Conservation (phyloP, 2,113 vertebrate species). For the Camelus bactrianus region DNA sequence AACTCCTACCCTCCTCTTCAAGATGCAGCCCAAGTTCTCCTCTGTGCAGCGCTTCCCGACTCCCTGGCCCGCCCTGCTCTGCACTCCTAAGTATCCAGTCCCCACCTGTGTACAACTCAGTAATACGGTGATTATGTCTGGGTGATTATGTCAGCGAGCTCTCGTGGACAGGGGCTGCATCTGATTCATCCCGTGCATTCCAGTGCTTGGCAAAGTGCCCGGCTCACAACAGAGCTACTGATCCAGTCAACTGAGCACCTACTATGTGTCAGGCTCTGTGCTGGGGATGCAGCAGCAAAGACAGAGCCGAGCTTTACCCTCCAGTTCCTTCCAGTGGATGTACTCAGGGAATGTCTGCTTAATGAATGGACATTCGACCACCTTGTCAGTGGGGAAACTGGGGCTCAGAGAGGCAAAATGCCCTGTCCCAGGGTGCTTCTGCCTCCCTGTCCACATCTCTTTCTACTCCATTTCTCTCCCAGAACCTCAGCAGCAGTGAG, state of each 20-base stretch:
- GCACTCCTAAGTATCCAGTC: background rate
- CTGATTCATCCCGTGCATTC: background rate
- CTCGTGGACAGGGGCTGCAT: rapidly evolving
- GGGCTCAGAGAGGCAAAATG: background rate
- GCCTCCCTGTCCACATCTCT: background rate
- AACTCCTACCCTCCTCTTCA: background rate
- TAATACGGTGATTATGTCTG: rapidly evolving
- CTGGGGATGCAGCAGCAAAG: rapidly evolving
- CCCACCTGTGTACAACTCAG: rapidly evolving
- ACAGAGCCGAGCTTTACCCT: background rate
- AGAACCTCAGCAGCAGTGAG: background rate
- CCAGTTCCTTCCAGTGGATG: background rate
- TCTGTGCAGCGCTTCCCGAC: rapidly evolving
- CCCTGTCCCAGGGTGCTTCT: background rate
- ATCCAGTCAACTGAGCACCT: background rate
- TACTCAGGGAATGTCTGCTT: background rate
- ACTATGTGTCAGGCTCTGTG: background rate
- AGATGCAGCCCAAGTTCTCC: background rate
- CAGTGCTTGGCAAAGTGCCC: background rate
- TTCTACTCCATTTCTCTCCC: background rate
- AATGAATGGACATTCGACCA: background rate
- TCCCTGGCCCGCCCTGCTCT: background rate
- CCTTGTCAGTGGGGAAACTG: background rate
- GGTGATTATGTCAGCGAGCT: background rate
- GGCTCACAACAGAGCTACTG: background rate